Evolutionary conservation across 35 echinoderm and acorn worm species (phyloP).

Genomic region (Acanthaster planci): DNA sequence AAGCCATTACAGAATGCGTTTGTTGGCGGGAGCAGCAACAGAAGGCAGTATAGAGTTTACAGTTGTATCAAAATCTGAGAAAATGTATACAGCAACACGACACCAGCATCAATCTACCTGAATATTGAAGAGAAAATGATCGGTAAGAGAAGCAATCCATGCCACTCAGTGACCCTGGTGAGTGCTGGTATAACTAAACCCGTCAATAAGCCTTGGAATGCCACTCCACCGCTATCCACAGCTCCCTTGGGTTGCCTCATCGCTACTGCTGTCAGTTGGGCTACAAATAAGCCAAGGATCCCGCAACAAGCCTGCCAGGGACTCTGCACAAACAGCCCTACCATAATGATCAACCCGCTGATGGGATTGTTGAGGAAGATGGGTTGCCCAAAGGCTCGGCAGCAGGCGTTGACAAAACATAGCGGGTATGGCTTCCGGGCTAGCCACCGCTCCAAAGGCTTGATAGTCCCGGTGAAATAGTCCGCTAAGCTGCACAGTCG

Average conservation of each 20-base stretch:
- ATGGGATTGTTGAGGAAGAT: constrained; percentile 68
- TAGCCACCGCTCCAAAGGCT: constrained; percentile 54
- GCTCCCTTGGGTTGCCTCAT: constrained; percentile 39
- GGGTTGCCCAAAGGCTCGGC: constrained; percentile 55
- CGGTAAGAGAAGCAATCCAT: constrained; percentile 50
- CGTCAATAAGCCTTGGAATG: constrained; percentile 57
- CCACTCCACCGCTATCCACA: constrained; percentile 47
- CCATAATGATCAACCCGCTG: constrained; percentile 59
- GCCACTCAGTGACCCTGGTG: constrained; percentile 46
- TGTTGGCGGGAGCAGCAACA: too few relatives aligned
- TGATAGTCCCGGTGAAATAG: constrained; percentile 50
- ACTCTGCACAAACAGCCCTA: constrained; percentile 61
- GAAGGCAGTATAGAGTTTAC: too few relatives aligned
- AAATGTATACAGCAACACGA: background rate
- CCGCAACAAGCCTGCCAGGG: constrained; percentile 62
- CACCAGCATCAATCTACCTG: constrained; percentile 23
- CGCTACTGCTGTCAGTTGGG: constrained; percentile 49
- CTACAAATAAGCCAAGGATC: constrained; percentile 41
- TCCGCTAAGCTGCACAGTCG: background rate
- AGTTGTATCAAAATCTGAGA: too few relatives aligned
- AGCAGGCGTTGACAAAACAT: constrained; percentile 51
- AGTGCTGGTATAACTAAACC: constrained; percentile 46
- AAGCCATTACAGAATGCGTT: too few relatives aligned
- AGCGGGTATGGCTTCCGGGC: constrained; percentile 41
- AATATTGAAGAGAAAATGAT: constrained; percentile 49